Evolutionary conservation across 2,797 vertebrate species (phyloP), one percentile per base, ranked within the genome.

Genomic region (Danio albolineatus): DNA sequence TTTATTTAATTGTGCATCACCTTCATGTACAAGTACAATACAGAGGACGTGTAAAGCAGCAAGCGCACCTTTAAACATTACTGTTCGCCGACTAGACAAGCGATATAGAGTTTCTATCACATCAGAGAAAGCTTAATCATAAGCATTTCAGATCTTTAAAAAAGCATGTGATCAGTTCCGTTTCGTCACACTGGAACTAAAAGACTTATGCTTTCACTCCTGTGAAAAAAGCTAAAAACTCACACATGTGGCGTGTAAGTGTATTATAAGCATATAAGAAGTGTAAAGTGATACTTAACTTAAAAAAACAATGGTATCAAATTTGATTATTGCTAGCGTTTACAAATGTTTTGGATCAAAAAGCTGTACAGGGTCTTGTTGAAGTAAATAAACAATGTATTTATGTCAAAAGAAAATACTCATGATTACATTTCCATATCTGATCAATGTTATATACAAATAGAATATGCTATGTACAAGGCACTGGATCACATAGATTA

Each of bases 51-150:
- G 71, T 81, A 81, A 82, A 64, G 73, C 0, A 57, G 79, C 84
- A 84, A 54, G 79, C 83, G 83, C 36, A 69, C 28, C 41, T 49
- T 59, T 65, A 49, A 39, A 39, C 36, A 6, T 64, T 70, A 89
- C 83, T 56, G 79, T 80, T 44, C 74, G 78, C 73, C 36, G 53
- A 84, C 69, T 83, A 85, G 78, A 86, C 84, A 36, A 75, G 78
- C 85, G 82, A 73, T 83, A 76, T 67, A 72, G 84, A 65, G 10
- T 88, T 80, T 88, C 88, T 85, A 85, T 89, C 83, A 67, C 51
- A 57, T 36, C n/a, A 78, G 28, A 78, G 41, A 51, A 51, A 38
- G 13, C 19, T 16, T 76, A 70, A 51, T 70, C 66, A 13, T 51
- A 13, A 61, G 21, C 43, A 49, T 69, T 60, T 48, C 10, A 14